Evolutionary conservation across 2,888 invertebrate genomes (phyloP).

Genomic region (Oxyscelio sp.): DNA sequence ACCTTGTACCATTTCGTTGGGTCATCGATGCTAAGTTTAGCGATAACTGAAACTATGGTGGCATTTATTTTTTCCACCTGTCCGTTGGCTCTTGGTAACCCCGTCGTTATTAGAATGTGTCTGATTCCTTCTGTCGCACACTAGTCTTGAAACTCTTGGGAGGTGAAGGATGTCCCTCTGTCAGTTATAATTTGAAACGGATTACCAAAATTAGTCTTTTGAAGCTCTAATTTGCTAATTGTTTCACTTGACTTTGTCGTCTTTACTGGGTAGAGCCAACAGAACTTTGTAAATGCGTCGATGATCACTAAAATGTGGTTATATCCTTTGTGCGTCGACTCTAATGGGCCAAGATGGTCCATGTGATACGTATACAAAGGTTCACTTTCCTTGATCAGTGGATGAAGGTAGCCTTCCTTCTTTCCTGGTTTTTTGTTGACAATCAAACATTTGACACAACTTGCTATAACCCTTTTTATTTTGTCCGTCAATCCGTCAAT

Average conservation of each 20-base stretch:
- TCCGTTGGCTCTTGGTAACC: constrained; percentile 84
- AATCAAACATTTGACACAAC: constrained; percentile 50
- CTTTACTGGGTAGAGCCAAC: constrained; percentile 18
- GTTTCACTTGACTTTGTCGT: constrained; percentile 24
- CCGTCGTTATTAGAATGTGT: constrained; percentile 4
- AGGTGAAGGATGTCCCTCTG: constrained; percentile 73
- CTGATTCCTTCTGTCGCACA: constrained; percentile 75
- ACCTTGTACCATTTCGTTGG: no score
- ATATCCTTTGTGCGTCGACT: background rate
- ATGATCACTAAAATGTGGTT: background rate
- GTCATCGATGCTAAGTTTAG: no score
- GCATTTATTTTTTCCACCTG: constrained; percentile 84
- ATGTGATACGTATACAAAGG: constrained; percentile 42
- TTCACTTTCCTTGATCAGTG: constrained; percentile 31
- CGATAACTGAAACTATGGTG: no score
- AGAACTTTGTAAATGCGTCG: constrained; percentile 7
- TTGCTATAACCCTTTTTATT: constrained; percentile 23
- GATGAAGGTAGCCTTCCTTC: constrained; percentile 48
- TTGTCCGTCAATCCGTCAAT: constrained; percentile 31
- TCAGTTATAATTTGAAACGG: constrained; percentile 83
- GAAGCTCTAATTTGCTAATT: constrained; percentile 79
- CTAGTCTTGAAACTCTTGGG: constrained; percentile 82
- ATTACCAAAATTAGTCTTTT: constrained; percentile 84
- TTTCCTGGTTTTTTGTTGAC: constrained; percentile 49
- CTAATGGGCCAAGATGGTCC: constrained; percentile 31